These are phyloP conservation scores for Melanchra persicariae DNA, from an alignment of 2,888 invertebrate genomes.

Conservation along the genomic window DNA sequence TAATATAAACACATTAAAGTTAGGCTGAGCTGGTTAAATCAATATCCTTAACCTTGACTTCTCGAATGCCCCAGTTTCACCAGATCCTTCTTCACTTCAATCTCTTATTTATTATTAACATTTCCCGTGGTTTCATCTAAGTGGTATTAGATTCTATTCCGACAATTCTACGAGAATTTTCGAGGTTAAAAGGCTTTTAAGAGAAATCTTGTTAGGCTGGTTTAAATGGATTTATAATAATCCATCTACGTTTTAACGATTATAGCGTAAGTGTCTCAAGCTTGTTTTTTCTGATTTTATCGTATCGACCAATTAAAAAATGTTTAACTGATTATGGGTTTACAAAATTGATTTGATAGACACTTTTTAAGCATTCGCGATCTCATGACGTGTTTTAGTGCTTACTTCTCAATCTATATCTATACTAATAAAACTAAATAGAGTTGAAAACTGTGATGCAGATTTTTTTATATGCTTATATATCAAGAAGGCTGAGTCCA, in stretches of 20 bases:
- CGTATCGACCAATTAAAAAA: no score
- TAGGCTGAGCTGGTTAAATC: no score
- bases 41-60: constrained; percentile 1
- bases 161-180: constrained; percentile 1
- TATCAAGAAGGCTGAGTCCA: no score
- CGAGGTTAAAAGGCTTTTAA: constrained; percentile 23
- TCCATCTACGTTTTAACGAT: constrained; percentile 19
- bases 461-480: no score
- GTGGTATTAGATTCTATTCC: constrained; percentile 6
- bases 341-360: no score
- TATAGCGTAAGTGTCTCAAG: neutral
- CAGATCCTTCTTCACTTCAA: constrained; percentile 2
- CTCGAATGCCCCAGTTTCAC: neutral
- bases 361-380: no score
- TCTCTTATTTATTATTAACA: constrained; percentile 25
- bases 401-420: no score
- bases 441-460: no score
- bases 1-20: no score
- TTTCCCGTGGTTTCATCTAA: constrained; percentile 20
- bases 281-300: neutral
- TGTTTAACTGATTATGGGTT: no score
- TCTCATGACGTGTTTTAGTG: no score
- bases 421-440: no score
- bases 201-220: constrained; percentile 26
- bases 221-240: constrained; percentile 30